Conservation (phyloP, 1,140 invertebrate species). For the Archegozetes longisetosus region DNA sequence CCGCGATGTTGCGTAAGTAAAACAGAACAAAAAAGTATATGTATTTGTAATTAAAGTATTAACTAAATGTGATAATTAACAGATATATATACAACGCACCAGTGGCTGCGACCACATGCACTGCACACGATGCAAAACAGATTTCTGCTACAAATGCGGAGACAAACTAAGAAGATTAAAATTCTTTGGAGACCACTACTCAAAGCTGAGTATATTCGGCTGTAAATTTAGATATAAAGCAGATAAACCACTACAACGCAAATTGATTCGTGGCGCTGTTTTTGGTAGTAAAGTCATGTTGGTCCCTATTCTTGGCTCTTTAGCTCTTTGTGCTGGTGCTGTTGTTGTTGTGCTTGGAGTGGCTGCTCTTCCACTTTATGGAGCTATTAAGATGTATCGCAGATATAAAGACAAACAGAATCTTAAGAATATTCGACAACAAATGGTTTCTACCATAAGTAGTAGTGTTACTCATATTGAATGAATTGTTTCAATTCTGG, state of each 20-base stretch:
- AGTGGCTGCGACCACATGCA: constrained; percentile 35
- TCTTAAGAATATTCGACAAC: no score
- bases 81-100: constrained; percentile 32
- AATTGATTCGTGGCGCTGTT: constrained; percentile 29
- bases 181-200: constrained; percentile 32
- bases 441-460: no score
- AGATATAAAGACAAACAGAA: no score
- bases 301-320: constrained; percentile 24
- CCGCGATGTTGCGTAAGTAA: constrained; percentile 33
- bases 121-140: constrained; percentile 30
- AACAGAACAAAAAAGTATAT: neutral
- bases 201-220: constrained; percentile 31
- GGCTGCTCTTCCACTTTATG: constrained; percentile 27
- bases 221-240: constrained; percentile 31
- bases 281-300: constrained; percentile 31
- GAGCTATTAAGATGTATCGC: no score
- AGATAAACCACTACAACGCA: constrained; percentile 28
- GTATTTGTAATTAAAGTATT: neutral
- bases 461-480: no score
- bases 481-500: no score
- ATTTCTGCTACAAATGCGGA: constrained; percentile 34
- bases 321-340: constrained; percentile 27
- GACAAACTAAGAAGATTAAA: constrained; percentile 27
- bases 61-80: constrained; percentile 7
- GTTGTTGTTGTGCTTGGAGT: constrained; percentile 25